phyloP scores from a whole-genome alignment of 2,113 vertebrate genomes.

The Phrynosoma platyrhinos region DNA sequence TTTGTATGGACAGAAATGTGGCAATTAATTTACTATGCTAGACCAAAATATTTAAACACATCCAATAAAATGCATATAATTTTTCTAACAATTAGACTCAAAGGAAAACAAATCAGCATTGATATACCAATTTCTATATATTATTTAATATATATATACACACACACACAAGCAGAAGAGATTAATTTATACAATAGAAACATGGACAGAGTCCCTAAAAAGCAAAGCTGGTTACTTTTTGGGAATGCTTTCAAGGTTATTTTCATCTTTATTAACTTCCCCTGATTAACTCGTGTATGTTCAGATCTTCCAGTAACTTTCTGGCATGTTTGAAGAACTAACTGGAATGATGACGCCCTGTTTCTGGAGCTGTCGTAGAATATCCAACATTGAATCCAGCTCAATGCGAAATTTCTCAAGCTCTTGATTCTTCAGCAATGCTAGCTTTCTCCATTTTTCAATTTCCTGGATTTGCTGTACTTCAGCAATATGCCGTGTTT shows the following conservation, averaged over 20 bases:
- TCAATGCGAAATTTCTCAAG: constrained; percentile 89
- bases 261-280: background rate
- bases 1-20: background rate
- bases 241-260: background rate
- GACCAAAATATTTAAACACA: background rate
- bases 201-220: fast-evolving
- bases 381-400: constrained; percentile 91
- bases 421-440: constrained; percentile 85
- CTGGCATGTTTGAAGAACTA: constrained; percentile 10
- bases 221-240: background rate
- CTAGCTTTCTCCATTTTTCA: constrained; percentile 86
- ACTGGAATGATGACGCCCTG: constrained; percentile 85
- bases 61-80: background rate
- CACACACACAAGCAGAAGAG: background rate
- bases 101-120: background rate
- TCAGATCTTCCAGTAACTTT: constrained; percentile 51
- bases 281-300: background rate
- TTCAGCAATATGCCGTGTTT: constrained; percentile 70
- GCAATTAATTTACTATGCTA: background rate
- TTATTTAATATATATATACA: background rate
- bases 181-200: background rate
- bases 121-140: background rate
- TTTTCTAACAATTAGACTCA: background rate
- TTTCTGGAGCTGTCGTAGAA: constrained; percentile 88
- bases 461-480: constrained; percentile 77